Evolutionary conservation across 1,140 invertebrate species (phyloP).

Genomic region (Tribolium madens): DNA sequence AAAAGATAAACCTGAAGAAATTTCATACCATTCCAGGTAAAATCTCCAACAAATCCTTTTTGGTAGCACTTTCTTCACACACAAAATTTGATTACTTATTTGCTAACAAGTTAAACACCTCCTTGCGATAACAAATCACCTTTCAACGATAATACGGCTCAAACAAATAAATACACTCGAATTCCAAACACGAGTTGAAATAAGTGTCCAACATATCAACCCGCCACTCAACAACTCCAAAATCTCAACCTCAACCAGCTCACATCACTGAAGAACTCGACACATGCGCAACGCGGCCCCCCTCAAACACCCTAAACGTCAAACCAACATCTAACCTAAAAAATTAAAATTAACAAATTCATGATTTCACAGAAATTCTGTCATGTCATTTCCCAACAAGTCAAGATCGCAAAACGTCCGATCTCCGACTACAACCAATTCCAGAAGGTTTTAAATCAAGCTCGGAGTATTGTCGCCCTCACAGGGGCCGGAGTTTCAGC

Average conservation of each 20-base stretch:
- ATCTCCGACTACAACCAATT: conserved; percentile 66
- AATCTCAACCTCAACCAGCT: conserved; percentile 19
- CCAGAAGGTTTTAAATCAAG: conserved; percentile 68
- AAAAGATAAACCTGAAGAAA: conserved; percentile 5
- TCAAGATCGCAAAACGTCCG: conserved; percentile 46
- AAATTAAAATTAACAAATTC: background rate
- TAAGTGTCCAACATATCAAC: conserved; percentile 23
- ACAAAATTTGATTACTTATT: conserved; percentile 12
- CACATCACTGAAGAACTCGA: background rate
- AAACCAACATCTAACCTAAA: conserved; percentile 11
- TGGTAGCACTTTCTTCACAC: conserved; percentile 12
- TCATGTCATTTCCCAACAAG: background rate
- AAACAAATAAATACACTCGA: conserved; percentile 18
- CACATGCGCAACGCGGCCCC: conserved; percentile 4
- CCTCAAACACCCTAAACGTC: background rate
- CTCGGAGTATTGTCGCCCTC: conserved; percentile 76
- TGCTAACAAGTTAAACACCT: conserved; percentile 7
- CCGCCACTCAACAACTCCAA: conserved; percentile 19
- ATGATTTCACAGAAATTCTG: background rate
- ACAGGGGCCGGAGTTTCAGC: conserved; percentile 85
- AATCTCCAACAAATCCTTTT: conserved; percentile 28
- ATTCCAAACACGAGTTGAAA: conserved; percentile 33
- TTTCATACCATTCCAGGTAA: conserved; percentile 36
- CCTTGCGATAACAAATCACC: conserved; percentile 14
- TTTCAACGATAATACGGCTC: conserved; percentile 2